Evolutionary conservation across 2,113 vertebrate genomes (phyloP), one percentile per base, ranked within the genome.

Genomic region (Gymnogyps californianus): DNA sequence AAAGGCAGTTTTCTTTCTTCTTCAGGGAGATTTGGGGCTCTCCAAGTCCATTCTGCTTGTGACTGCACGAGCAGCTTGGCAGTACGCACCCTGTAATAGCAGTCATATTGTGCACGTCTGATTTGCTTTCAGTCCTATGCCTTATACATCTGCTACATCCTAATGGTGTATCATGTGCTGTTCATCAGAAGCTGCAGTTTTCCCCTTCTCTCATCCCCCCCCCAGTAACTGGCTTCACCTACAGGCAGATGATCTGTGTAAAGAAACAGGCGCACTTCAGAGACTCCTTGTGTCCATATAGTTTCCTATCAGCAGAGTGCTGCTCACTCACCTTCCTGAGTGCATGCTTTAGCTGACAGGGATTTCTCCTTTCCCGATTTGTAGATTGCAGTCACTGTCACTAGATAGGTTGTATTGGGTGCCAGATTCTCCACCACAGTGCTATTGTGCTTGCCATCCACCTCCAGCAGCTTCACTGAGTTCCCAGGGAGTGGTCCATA

Each of bases 331-430:
- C 99, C 98, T 90, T 98, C 98, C 59, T 98, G 98, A 6, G 99
- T 99, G 94, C 99, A 99, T 7, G 98, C 98, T 93, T 99, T 99
- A 51, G 99, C 99, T 0, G 99, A 99, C 95, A 99, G 98, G 12
- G 99, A 98, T 66, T 96, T 99, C 97, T 99, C 98, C 74, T 94
- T 98, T 49, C 99, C 99, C 0, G 99, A 99, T 14, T 94, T 92
- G 51, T 99, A 98, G 61, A 96, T 59, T 1, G 99, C 99, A 0
- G 97, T 99, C 55, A 99, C 98, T 1, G 99, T 99, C 92, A 99
- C 98, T 95, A 99, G 93, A 91, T 99, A 99, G 75, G 98, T 98
- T 25, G 98, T 99, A 83, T 98, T 99, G 4, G 99, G 98, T 22
- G 98, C 96, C 94, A 99, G 98, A 31, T 98, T 98, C 54, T 98